Conservation (phyloP, 2,113 vertebrate species). For the Prinia subflava region DNA sequence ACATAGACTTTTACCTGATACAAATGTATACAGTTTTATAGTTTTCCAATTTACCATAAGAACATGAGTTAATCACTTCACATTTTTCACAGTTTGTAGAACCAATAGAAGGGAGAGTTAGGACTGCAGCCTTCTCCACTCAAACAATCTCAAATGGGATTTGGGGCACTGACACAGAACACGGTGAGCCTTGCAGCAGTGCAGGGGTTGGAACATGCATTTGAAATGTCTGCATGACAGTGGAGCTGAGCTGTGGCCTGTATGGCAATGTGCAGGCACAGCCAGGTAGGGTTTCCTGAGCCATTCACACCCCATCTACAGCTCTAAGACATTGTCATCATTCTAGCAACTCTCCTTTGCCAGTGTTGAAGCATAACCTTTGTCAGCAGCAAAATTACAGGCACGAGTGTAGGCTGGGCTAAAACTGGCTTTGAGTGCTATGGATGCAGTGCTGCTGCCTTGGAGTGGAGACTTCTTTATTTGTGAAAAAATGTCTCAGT, state of each 20-base stretch:
- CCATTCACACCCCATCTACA: not conserved
- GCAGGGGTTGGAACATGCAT: not conserved
- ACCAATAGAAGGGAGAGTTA: not conserved
- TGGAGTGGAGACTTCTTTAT: not conserved
- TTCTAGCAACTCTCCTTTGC: not conserved
- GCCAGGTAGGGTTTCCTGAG: not conserved
- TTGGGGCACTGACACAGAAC: not conserved
- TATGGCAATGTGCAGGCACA: not conserved
- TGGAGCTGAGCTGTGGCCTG: not conserved
- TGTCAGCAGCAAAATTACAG: not conserved
- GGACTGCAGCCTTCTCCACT: not conserved
- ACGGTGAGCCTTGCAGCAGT: not conserved
- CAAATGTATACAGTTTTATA: no score
- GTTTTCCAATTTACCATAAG: no score
- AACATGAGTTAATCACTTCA: no score
- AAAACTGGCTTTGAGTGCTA: not conserved
- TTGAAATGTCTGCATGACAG: not conserved
- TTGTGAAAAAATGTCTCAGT: not conserved
- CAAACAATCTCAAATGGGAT: not conserved
- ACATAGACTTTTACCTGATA: no score
- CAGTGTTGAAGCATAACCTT: not conserved
- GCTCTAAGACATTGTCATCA: not conserved
- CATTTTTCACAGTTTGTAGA: no score
- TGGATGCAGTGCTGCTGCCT: not conserved
- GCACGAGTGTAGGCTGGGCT: not conserved